A percentile compares a stretch with the other conserved stretches of the same genome.
Conservation (phyloP, 2,888 invertebrate genomes). For the Ectobius pallidus region DNA sequence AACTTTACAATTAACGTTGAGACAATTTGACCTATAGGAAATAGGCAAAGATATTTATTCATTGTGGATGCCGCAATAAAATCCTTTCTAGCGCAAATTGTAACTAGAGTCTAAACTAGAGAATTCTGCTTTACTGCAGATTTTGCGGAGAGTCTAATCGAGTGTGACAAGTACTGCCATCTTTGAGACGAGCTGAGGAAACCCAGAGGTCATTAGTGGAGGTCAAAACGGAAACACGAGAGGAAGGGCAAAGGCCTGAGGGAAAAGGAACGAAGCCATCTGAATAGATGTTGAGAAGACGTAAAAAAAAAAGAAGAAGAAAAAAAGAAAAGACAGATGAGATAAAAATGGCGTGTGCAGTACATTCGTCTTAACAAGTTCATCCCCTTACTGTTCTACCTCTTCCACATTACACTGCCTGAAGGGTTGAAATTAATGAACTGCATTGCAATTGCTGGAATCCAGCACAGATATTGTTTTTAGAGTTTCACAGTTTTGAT, state of each 20-base stretch:
- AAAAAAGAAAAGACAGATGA: not conserved
- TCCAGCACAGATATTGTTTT: no score
- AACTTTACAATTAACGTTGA: no score
- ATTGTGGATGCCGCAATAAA: no score
- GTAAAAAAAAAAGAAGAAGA: no score
- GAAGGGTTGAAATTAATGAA: not conserved
- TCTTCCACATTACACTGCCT: not conserved
- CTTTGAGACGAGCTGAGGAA: conserved; percentile 21
- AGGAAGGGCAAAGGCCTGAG: not conserved
- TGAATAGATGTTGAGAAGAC: not conserved
- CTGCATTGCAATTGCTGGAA: not conserved
- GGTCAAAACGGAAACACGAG: conserved; percentile 21
- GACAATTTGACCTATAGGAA: no score
- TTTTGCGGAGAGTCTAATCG: conserved; percentile 18
- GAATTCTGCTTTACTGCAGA: conserved; percentile 16
- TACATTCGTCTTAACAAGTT: not conserved
- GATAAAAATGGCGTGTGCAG: not conserved
- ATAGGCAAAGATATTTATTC: no score
- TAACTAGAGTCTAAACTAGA: not conserved
- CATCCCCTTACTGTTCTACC: no score
- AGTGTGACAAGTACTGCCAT: conserved; percentile 23
- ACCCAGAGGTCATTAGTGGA: conserved; percentile 25
- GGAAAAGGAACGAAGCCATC: not conserved
- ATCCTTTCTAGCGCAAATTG: not conserved
- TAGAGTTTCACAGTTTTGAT: no score